Evolutionary conservation across 53 echinoderm and acorn worm genomes (phyloP), one percentile per base, ranked within the genome.

Genomic region (Henricia sp.): DNA sequence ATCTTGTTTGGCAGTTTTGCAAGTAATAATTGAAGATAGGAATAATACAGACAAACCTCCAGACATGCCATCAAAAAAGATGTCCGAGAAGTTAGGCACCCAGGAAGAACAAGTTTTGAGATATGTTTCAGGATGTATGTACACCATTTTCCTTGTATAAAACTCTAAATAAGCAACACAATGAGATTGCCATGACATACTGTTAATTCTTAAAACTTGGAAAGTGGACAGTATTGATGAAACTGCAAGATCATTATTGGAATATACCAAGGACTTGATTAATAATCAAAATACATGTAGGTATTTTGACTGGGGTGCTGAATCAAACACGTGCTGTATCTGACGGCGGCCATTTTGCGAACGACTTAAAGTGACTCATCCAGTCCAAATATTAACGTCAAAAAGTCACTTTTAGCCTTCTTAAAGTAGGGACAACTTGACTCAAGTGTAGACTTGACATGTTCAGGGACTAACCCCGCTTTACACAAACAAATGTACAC

Each of bases 201-300:
- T 32, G 77, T 44, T 29, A 40, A 77, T 77, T 62, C 42, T 77
- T 10, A 27, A 29, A 60, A 50, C 59, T 14, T 77, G 77, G 77
- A 40, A 58, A 19, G 77, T 77, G 0, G 27, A 43, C 6, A 14
- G 43, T 4, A 54, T 43, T 30, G 30, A 43, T 70, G 42, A 40
- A 29, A 41, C 77, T 10, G 77, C 42, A 1, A 59, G 32, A 60
- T 60, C 77, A 1, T 77, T 77, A 60, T 28, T 77, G 11, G 41
- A 32, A 6, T 77, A 77, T 19, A 77, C 77, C 4, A 77, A 77
- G 13, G 26, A 77, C 16, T 77, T 59, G 77, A 77, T 77, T 44
- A 8, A 17, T 8, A 33, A 28, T 2, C 77, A 77, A 43, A 77
- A 77, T 29, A 59, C 60, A 30, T 59, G 77, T 0, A 16, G 77